Conservation (phyloP, 2,113 vertebrate genomes). For the Budorcas taxicolor region DNA sequence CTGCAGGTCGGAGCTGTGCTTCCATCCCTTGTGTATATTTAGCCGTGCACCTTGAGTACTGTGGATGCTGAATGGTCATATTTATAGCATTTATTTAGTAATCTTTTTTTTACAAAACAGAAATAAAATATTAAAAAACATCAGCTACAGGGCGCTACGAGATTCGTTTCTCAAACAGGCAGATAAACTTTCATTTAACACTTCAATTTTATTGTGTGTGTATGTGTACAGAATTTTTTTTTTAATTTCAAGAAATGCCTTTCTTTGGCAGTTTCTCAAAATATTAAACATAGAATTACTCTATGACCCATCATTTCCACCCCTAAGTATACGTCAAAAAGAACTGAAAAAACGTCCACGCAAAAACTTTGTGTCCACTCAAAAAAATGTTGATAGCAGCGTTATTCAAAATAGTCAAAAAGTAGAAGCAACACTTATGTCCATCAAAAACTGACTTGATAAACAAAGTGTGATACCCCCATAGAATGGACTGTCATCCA, state of each 20-base stretch:
- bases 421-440: not conserved
- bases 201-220: not conserved
- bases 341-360: fast-evolving
- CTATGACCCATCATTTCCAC: not conserved
- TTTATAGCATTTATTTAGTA: not conserved
- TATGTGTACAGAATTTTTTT: not conserved
- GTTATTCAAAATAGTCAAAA: not conserved
- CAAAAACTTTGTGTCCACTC: not conserved
- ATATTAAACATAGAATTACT: not conserved
- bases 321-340: not conserved
- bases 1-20: not conserved
- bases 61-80: not conserved
- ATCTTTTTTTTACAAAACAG: not conserved
- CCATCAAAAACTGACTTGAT: not conserved
- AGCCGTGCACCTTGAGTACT: not conserved
- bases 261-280: not conserved
- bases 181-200: not conserved
- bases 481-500: not conserved
- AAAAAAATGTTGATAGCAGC: not conserved
- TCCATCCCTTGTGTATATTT: not conserved
- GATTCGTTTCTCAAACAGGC: not conserved
- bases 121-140: not conserved
- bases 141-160: not conserved
- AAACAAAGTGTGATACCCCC: not conserved
- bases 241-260: not conserved